Base-by-base conservation (phyloP, 2,888 invertebrate species). In the Troides oblongomaculatus region DNA sequence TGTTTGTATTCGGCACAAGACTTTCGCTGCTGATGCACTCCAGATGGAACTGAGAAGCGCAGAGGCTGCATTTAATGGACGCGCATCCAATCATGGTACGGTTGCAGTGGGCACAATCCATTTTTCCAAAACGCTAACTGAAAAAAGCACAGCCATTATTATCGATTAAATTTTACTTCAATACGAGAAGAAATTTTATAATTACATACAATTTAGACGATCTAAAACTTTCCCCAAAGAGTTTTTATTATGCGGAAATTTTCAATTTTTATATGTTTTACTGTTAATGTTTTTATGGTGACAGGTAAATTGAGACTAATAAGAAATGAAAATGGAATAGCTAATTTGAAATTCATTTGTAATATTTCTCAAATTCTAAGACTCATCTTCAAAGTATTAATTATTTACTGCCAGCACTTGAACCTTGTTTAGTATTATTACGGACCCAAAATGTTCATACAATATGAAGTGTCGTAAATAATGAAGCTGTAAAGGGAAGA, bases 71-170 rank as follows among this genome's bases (percentile, higher is more conserved):
- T 71, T 87, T 88, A 66, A 90, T 87, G 0, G 84, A 86, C 21
- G 89, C 89, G 72, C 85, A 87, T 46, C 89, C 89, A 70, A 85
- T 83, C 78, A 84, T 86, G 53, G 87, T 84, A 62, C 83, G 84
- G 71, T 88, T 87, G 76, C 89, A 89, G 73, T 78, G 81, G 30
- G 86, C 87, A 79, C 89, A 89, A 69, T 88, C 86, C 88, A 89
- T 90, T 46, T 67, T 57, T 30, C 62, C 17, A 57, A 62, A 62
- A 63, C 60, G 43, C 23, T 68, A 65, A 60, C 72, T 72, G 64
- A 46, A 70, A 64, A 57, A 53, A 61, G 1, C 17, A 39, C 18
- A 30, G 12, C 30, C 7, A 30, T 46, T 46, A 10, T 14, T 46
- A 30, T 60, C 30, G 59, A 18, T 62, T 62, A 43, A 23, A 17